Base-by-base conservation (phyloP, 2,797 vertebrate genomes). In the Columba guinea region DNA sequence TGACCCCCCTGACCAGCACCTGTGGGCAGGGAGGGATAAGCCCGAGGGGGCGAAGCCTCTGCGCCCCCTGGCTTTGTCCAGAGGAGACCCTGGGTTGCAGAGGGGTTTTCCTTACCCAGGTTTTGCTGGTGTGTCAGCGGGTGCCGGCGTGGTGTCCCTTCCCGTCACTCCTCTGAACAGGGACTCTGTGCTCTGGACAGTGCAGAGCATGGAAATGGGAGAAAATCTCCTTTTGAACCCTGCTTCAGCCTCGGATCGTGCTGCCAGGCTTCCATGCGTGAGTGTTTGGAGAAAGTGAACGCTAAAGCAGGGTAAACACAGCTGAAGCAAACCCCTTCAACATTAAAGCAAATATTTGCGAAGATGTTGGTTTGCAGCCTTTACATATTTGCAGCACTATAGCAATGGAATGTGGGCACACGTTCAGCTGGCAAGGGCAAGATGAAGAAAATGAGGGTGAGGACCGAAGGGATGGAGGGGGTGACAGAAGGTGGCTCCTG, bases 261-360 rank as follows among this genome's bases (percentile, higher is more conserved):
- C 80, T 84, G 80, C 0, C 1, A 91, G 80, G 64, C 46, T 92
- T 77, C 49, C 52, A 5, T 19, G 67, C 32, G 2, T 3, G 48
- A 74, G 24, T 52, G 91, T 70, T 82, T 76, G 75, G 74, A 89
- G 91, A 77, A 65, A 9, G 30, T 2, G 71, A 89, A 30, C 10
- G 46, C 78, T 77, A 83, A 78, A 56, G 60, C 82, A 87, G 87
- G 16, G 79, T 77, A 91, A 94, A 92, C 84, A 92, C 93, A 91
- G 93, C 95, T 89, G 96, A 89, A 83, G 84, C 82, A 84, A 93
- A 89, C 87, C 92, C 94, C 95, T 96, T 89, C 93, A 93, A 85
- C 68, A 63, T 34, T 26, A 70, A 70, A 3, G 3, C 95, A 96
- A 96, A 94, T 91, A 94, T 96, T 96, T 96, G 95, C 64, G 41